These are phyloP conservation scores for Elysia chlorotica DNA, from an alignment of 1,140 invertebrate species.

Conservation along the genomic window DNA sequence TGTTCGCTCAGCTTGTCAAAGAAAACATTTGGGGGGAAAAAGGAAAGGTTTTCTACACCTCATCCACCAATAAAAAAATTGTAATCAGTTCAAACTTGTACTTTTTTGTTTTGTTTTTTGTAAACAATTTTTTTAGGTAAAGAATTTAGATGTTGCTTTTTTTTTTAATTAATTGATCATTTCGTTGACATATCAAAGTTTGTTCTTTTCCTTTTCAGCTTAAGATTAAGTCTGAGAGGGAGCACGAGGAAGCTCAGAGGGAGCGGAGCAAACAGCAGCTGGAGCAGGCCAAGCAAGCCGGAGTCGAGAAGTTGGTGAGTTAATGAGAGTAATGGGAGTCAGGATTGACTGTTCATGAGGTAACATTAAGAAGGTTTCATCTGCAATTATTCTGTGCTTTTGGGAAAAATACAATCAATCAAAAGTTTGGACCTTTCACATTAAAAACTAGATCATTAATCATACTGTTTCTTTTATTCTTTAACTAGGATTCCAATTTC, in stretches of 20 bases:
- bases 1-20: neutral
- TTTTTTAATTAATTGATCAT: too few relatives aligned
- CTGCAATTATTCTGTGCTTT: too few relatives aligned
- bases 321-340: neutral
- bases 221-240: constrained; percentile 55
- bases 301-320: constrained; percentile 59
- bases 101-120: neutral
- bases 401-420: too few relatives aligned
- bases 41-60: too few relatives aligned
- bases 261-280: constrained; percentile 54
- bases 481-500: too few relatives aligned
- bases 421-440: too few relatives aligned
- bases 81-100: too few relatives aligned
- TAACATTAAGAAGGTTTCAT: neutral
- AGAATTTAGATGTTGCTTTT: neutral
- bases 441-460: too few relatives aligned
- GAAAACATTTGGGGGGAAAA: too few relatives aligned
- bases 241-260: constrained; percentile 53
- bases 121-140: neutral
- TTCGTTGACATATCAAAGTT: too few relatives aligned
- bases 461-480: too few relatives aligned
- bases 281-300: constrained; percentile 55
- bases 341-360: neutral
- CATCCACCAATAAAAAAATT: too few relatives aligned
- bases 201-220: constrained; percentile 44